Percentiles rank a stretch among this genome's conserved stretches.
Conservation (phyloP, 2,797 vertebrate species). For the Anableps anableps region DNA sequence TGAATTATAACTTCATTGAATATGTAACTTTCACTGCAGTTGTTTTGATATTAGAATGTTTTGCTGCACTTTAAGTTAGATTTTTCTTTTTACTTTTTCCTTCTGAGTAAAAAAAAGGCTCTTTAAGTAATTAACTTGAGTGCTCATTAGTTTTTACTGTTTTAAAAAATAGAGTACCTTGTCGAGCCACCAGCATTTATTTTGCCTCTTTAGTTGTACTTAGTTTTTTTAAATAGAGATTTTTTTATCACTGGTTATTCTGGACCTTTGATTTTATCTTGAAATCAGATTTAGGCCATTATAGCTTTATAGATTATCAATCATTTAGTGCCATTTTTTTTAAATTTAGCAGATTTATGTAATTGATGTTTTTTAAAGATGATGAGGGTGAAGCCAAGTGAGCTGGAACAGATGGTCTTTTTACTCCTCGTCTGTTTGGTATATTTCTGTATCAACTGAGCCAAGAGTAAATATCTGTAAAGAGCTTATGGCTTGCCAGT, state of each 20-base stretch:
- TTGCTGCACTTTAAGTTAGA: not conserved
- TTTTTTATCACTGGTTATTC: not conserved
- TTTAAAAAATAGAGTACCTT: not conserved
- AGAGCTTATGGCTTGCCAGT: slow-evolving; percentile 15
- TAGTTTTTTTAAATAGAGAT: not conserved
- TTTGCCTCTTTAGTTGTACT: not conserved
- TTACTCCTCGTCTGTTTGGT: slow-evolving; percentile 18
- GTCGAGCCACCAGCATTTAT: not conserved
- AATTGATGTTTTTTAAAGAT: slow-evolving; percentile 14
- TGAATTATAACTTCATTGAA: not conserved
- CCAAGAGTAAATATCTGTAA: slow-evolving; percentile 30
- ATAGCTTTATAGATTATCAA: not conserved
- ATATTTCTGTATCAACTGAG: slow-evolving; percentile 25
- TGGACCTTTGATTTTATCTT: not conserved
- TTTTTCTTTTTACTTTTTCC: not conserved
- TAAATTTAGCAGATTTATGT: not conserved
- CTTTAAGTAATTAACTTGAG: not conserved
- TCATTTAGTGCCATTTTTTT: slow-evolving; percentile 8
- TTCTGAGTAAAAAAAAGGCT: not conserved
- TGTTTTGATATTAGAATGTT: not conserved
- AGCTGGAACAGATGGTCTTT: slow-evolving; percentile 26
- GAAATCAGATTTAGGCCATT: not conserved
- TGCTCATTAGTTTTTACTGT: not conserved
- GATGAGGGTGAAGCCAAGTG: slow-evolving; percentile 25
- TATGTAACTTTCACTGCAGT: not conserved